Evolutionary conservation across 2,113 vertebrate genomes (phyloP).

Genomic region (Solea senegalensis): DNA sequence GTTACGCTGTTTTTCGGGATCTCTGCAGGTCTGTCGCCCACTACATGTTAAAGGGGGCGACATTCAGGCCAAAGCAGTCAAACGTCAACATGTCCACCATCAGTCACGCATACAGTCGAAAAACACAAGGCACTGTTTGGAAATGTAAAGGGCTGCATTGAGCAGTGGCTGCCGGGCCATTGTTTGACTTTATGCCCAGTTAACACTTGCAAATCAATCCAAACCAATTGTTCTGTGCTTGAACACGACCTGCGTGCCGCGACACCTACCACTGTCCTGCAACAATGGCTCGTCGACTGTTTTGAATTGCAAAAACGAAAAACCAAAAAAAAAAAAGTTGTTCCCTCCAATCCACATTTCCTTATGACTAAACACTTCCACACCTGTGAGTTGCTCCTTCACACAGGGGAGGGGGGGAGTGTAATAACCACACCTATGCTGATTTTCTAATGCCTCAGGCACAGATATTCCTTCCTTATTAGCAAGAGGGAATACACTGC

Average conservation of each 20-base stretch:
- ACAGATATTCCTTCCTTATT: slow-evolving; percentile 77
- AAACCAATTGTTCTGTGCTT: slow-evolving; percentile 18
- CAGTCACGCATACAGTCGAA: slow-evolving; percentile 24
- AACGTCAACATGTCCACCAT: background rate
- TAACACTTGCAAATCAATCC: slow-evolving; percentile 43
- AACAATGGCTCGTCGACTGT: slow-evolving; percentile 23
- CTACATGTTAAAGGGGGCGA: background rate
- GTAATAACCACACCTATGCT: slow-evolving; percentile 83
- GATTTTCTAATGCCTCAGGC: slow-evolving; percentile 83
- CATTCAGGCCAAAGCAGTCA: background rate
- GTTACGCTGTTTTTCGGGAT: background rate
- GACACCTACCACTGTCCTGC: background rate
- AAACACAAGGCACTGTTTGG: slow-evolving; percentile 31
- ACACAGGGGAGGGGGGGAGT: slow-evolving; percentile 59
- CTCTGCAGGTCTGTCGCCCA: background rate
- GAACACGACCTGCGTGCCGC: background rate
- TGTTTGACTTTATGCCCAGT: slow-evolving; percentile 39
- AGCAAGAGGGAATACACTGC: slow-evolving; percentile 21
- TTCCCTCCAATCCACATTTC: slow-evolving; percentile 48
- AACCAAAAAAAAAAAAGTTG: slow-evolving; percentile 2
- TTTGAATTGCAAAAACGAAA: slow-evolving; percentile 12
- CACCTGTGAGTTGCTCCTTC: slow-evolving; percentile 54
- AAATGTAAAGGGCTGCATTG: background rate
- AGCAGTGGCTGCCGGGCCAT: background rate
- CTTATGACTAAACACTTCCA: slow-evolving; percentile 38